These are phyloP conservation scores for Drosophila tristis DNA, from an alignment of 1,140 invertebrate species.

Conservation along the genomic window DNA sequence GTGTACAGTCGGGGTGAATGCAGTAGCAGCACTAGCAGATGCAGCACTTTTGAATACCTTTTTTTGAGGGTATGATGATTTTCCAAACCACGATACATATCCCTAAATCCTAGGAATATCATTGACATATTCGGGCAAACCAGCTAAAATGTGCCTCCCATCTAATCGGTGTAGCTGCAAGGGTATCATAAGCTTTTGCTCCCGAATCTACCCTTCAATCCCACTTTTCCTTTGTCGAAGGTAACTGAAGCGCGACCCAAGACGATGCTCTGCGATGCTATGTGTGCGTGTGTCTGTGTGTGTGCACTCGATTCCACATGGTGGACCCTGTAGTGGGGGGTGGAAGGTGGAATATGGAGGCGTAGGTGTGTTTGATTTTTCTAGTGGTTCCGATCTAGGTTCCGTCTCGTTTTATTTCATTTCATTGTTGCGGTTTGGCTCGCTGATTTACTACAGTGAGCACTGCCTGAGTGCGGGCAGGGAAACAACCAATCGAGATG, in stretches of 20 bases:
- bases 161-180: background rate
- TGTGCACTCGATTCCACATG: constrained; percentile 49
- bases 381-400: constrained; percentile 44
- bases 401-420: constrained; percentile 27
- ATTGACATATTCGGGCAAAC: no score
- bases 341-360: constrained; percentile 16
- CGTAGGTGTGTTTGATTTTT: constrained; percentile 38
- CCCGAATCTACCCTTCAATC: no score
- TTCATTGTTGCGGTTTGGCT: constrained; percentile 32
- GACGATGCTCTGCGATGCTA: constrained; percentile 17
- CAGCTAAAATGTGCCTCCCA: no score
- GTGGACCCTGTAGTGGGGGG: constrained; percentile 23
- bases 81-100: no score
- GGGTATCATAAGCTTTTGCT: constrained; percentile 9
- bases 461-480: background rate
- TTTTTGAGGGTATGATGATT: no score
- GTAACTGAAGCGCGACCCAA: constrained; percentile 73
- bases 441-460: constrained; percentile 32
- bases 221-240: constrained; percentile 62
- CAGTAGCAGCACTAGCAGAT: constrained; percentile 27
- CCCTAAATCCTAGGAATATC: no score
- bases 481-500: no score
- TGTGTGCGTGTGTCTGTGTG: background rate
- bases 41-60: constrained; percentile 2
- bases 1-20: background rate